Evolutionary conservation across 1,140 invertebrate species (phyloP), one percentile per base, ranked within the genome.

Genomic region (Drosophila sp.): DNA sequence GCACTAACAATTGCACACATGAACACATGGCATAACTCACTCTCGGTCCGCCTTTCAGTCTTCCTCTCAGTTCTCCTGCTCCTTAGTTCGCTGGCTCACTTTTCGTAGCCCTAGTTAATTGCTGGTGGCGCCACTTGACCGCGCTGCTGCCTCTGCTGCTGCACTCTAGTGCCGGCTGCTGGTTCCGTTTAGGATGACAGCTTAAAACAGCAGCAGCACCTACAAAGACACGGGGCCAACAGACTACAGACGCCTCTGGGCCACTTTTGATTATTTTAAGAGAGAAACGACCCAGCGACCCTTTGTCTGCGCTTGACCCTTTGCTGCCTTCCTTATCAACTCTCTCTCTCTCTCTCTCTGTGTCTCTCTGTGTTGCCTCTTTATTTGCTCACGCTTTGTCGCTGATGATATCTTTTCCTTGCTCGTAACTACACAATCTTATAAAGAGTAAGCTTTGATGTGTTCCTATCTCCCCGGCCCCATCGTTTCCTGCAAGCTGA

Each of bases 61-160:
- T 7, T 45, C 21, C n/a, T n/a, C n/a, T n/a, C n/a, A n/a, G n/a
- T n/a, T n/a, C n/a, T n/a, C n/a, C n/a, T n/a, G n/a, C n/a, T n/a
- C n/a, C n/a, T n/a, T n/a, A n/a, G n/a, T n/a, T n/a, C n/a, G n/a
- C n/a, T 9, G 43, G 8, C 46, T 50, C 46, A 50, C 46, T 50
- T 50, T 50, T 57, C 41, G 21, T 54, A 62, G 65, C 36, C 65
- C 50, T 48, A 78, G 82, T 86, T 86, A 86, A 86, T 86, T 86
- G 82, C 82, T 86, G 75, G 69, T 87, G 82, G 82, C 82, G 75
- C 71, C 82, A 86, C 82, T 86, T 86, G 82, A 86, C 82, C 82
- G 82, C 82, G 67, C 83, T 87, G 73, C 75, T 50, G 59, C 41
- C 41, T 53, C 45, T 64, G 61, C 79, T 58, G 65, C 61, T 54